Evolutionary conservation across 2,888 invertebrate species (phyloP).

Genomic region (Nematopogon swammerdamellus): DNA sequence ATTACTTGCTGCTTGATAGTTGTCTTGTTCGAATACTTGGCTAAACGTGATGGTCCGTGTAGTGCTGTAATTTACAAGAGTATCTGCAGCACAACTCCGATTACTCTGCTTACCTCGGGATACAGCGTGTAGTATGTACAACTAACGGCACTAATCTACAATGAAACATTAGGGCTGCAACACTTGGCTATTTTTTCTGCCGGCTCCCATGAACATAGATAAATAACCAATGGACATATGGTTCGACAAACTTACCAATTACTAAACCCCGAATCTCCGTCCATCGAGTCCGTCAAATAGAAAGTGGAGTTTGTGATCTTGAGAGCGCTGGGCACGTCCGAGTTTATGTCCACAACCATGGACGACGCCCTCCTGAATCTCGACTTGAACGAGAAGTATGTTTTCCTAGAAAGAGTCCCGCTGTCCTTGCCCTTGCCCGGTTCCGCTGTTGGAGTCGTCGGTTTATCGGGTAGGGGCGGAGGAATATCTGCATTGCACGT

Average conservation of each 20-base stretch:
- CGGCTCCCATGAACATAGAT: no score
- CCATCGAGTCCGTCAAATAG: slow-evolving; percentile 66
- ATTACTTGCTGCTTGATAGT: no score
- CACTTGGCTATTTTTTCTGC: no score
- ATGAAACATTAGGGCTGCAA: no score
- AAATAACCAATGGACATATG: no score
- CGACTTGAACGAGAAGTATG: slow-evolving; percentile 59
- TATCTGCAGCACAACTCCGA: no score
- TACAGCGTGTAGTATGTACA: no score
- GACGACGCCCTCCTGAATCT: slow-evolving; percentile 61
- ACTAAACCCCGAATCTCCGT: slow-evolving; percentile 61
- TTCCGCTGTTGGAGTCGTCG: slow-evolving; percentile 33
- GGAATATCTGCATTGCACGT: slow-evolving; percentile 24
- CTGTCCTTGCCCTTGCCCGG: slow-evolving; percentile 29
- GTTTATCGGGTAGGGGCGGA: slow-evolving; percentile 36
- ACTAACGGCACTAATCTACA: no score
- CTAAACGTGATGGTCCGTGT: no score
- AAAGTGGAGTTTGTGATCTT: slow-evolving; percentile 66
- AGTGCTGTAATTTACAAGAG: no score
- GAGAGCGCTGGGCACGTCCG: slow-evolving; percentile 49
- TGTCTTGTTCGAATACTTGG: no score
- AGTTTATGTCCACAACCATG: slow-evolving; percentile 49
- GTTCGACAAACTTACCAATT: slow-evolving; percentile 44
- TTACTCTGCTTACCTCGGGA: no score
- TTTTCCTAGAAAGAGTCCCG: slow-evolving; percentile 39